A percentile compares a stretch with the other conserved stretches of the same genome.
These are phyloP conservation scores for Meteorus colon DNA, from an alignment of 2,888 invertebrate genomes.

Conservation along the genomic window DNA sequence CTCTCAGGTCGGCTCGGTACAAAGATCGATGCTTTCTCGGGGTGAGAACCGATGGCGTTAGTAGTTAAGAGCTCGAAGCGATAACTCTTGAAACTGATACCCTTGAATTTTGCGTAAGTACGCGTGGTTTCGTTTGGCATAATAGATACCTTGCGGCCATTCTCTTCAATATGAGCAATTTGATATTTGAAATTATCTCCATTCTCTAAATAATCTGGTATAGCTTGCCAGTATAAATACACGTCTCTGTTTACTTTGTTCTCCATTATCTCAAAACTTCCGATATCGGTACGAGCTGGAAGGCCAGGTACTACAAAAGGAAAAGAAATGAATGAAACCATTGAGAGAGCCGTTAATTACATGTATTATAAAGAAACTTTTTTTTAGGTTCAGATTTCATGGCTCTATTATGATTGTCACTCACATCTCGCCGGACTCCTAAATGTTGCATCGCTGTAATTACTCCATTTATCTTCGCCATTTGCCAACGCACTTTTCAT, in stretches of 20 bases:
- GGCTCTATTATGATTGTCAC: conserved; percentile 40
- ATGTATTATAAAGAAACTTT: not conserved
- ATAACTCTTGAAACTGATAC: conserved; percentile 73
- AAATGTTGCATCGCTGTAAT: conserved; percentile 77
- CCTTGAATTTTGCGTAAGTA: conserved; percentile 78
- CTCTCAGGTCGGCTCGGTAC: conserved; percentile 77
- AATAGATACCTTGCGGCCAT: conserved; percentile 70
- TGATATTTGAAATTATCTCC: conserved; percentile 84
- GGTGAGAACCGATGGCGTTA: conserved; percentile 78
- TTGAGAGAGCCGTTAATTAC: not conserved
- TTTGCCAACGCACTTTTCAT: conserved; percentile 76
- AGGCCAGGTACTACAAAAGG: conserved; percentile 76
- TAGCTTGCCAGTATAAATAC: conserved; percentile 86
- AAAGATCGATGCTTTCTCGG: conserved; percentile 76
- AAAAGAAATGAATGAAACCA: conserved; percentile 6
- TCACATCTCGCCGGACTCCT: conserved; percentile 75
- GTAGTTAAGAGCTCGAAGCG: conserved; percentile 78
- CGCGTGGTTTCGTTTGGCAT: conserved; percentile 76
- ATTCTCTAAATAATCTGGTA: conserved; percentile 81
- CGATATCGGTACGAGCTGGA: conserved; percentile 82
- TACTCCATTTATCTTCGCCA: conserved; percentile 82
- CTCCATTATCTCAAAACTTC: conserved; percentile 80
- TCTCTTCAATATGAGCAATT: conserved; percentile 74
- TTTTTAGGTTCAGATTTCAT: not conserved
- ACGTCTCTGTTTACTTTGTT: conserved; percentile 77